These are phyloP conservation scores for Ceyx erithaca DNA, from an alignment of 2,797 vertebrate genomes.

Conservation along the genomic window DNA sequence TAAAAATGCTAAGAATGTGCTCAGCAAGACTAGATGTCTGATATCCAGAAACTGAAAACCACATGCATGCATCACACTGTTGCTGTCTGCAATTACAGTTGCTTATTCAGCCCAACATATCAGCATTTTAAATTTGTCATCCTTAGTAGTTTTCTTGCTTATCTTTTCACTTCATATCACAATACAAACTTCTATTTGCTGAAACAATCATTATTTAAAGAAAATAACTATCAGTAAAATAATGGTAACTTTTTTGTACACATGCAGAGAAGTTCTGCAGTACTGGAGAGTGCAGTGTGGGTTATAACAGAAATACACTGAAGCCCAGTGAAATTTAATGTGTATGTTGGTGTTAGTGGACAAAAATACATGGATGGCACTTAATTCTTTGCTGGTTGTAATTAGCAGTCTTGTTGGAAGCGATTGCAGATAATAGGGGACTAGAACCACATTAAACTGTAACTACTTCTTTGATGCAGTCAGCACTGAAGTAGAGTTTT, in stretches of 20 bases:
- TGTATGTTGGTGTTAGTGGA: background rate
- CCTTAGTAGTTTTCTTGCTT: background rate
- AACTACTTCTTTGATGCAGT: background rate
- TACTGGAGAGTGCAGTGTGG: background rate
- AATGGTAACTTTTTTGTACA: background rate
- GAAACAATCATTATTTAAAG: background rate
- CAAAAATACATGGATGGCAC: fast-evolving
- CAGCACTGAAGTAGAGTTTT: too few species aligned
- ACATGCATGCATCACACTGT: background rate
- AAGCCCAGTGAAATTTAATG: background rate
- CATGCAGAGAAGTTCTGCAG: background rate
- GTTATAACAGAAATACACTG: background rate
- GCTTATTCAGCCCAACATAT: background rate
- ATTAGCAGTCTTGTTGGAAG: background rate
- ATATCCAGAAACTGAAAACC: background rate
- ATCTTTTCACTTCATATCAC: background rate
- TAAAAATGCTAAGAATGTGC: background rate
- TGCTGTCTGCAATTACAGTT: background rate
- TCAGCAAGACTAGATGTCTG: background rate
- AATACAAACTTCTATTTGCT: background rate
- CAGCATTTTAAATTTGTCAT: conserved; percentile 30
- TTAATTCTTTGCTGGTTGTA: background rate
- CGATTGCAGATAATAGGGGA: background rate
- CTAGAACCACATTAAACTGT: background rate
- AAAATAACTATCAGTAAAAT: background rate